These are phyloP conservation scores for Leucophenga maculata DNA, from an alignment of 2,888 invertebrate genomes.

Conservation along the genomic window DNA sequence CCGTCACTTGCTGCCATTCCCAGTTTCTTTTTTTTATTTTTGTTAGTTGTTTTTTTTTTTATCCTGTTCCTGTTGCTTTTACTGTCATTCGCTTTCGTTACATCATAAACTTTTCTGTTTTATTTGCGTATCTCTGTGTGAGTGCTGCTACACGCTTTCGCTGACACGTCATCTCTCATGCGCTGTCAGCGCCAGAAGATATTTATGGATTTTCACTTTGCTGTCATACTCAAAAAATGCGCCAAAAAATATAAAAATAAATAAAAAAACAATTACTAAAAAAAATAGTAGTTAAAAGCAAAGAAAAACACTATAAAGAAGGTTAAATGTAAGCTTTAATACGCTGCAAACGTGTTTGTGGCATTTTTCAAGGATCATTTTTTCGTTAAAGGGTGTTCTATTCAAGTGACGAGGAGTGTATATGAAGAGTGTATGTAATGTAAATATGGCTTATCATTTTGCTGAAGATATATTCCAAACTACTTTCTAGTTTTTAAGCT, in stretches of 20 bases:
- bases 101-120: constrained; percentile 33
- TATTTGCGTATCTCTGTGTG: neutral
- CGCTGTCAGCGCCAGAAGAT: constrained; percentile 43
- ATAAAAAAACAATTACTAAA: neutral
- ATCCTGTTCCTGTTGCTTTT: neutral
- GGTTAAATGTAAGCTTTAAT: no score
- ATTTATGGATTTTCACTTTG: constrained; percentile 49
- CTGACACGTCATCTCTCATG: constrained; percentile 49
- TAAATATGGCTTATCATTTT: no score
- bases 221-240: constrained; percentile 14
- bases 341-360: no score
- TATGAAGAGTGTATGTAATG: no score
- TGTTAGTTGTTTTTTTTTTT: no score
- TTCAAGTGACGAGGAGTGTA: no score
- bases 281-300: constrained; percentile 27
- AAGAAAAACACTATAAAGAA: no score
- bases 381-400: no score
- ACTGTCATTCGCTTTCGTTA: constrained; percentile 22
- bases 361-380: no score
- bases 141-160: neutral
- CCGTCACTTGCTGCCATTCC: neutral
- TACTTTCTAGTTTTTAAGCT: no score
- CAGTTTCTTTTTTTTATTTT: no score
- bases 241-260: neutral
- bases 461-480: no score